These are phyloP conservation scores for Coremacera marginata DNA, from an alignment of 2,888 invertebrate species.

Conservation along the genomic window DNA sequence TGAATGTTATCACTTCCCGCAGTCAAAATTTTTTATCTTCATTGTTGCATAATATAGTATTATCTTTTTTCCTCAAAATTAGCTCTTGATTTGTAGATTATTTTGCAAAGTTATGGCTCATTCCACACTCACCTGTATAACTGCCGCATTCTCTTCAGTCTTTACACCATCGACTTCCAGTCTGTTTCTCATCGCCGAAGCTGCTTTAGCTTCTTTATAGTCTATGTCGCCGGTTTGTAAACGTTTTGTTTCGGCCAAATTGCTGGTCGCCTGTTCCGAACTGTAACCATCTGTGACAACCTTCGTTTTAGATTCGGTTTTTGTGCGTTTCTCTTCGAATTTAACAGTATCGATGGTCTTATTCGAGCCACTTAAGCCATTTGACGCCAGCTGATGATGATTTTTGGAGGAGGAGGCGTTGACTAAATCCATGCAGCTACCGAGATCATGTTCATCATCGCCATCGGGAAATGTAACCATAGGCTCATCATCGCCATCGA, in stretches of 20 bases:
- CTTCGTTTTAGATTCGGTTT: conserved; percentile 82
- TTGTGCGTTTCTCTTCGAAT: conserved; percentile 86
- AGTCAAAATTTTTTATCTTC: too few species aligned
- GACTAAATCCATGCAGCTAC: conserved; percentile 65
- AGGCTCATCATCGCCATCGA: conserved; percentile 77
- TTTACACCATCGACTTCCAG: conserved; percentile 87
- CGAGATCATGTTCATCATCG: conserved; percentile 73
- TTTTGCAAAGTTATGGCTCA: background rate
- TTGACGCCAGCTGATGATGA: conserved; percentile 65
- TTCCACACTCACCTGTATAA: conserved; percentile 77
- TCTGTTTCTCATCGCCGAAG: conserved; percentile 82
- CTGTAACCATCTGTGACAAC: conserved; percentile 86
- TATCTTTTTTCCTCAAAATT: too few species aligned
- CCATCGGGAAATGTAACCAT: conserved; percentile 86
- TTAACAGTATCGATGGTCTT: conserved; percentile 77
- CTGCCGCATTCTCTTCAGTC: conserved; percentile 86
- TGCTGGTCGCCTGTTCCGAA: conserved; percentile 79
- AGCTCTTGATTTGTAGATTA: too few species aligned
- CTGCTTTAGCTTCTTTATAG: conserved; percentile 83
- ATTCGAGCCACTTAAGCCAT: conserved; percentile 63
- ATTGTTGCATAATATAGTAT: too few species aligned
- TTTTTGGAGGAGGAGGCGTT: conserved; percentile 68
- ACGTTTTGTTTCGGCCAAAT: conserved; percentile 79
- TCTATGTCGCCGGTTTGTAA: conserved; percentile 86
- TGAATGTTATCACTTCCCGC: too few species aligned